Conservation (phyloP, 2,113 vertebrate species). For the Lonchura striata region DNA sequence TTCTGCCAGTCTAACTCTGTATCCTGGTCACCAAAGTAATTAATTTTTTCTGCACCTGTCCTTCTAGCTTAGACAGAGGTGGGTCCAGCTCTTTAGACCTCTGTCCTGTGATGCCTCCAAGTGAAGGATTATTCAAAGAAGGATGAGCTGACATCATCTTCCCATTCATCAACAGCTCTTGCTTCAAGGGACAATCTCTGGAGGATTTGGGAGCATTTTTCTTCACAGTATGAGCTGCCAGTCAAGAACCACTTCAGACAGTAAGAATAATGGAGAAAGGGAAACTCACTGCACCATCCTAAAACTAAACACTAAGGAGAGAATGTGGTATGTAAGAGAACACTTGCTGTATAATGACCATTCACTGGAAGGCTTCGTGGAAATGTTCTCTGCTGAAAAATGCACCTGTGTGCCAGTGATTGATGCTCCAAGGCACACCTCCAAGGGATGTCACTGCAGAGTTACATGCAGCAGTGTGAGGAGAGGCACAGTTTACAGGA, state of each 20-base stretch:
- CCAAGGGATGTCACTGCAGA: neutral
- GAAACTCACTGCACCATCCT: neutral
- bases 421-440: neutral
- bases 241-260: neutral
- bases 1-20: neutral
- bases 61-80: neutral
- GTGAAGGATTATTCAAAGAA: neutral
- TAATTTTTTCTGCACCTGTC: neutral
- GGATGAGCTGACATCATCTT: neutral
- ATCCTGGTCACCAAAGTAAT: neutral
- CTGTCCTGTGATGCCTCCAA: neutral
- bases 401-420: neutral
- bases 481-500: neutral
- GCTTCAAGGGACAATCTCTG: neutral
- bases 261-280: neutral
- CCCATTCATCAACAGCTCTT: neutral
- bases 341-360: neutral
- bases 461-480: neutral
- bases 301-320: neutral
- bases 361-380: neutral
- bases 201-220: neutral
- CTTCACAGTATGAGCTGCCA: neutral
- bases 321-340: neutral
- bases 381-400: neutral
- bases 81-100: neutral